Conservation (phyloP, 1,140 invertebrate genomes). For the Rhizoglyphus robini region DNA sequence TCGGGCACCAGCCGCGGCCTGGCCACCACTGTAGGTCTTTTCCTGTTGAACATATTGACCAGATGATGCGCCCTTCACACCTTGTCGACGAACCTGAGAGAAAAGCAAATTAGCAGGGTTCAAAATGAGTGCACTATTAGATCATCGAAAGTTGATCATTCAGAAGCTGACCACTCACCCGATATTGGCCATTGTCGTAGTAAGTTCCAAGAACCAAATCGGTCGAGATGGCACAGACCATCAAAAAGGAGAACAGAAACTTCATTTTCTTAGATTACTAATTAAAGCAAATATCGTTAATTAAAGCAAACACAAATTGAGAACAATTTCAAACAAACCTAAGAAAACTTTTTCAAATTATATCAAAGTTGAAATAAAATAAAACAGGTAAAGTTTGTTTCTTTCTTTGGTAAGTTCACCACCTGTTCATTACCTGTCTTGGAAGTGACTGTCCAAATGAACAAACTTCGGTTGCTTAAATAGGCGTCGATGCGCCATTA, state of each 20-base stretch:
- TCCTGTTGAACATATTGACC: not conserved
- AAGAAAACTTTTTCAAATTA: no score
- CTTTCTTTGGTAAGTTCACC: no score
- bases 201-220: not conserved
- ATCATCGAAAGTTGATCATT: not conserved
- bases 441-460: no score
- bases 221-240: not conserved
- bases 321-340: no score
- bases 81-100: slow-evolving; percentile 62
- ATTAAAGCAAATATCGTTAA: no score
- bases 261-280: not conserved
- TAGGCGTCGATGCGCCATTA: no score
- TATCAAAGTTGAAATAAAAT: no score
- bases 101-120: not conserved
- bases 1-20: not conserved
- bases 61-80: not conserved
- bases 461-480: no score
- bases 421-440: no score
- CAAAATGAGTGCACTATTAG: not conserved
- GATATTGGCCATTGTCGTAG: not conserved
- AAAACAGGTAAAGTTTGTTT: no score
- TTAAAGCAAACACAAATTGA: no score
- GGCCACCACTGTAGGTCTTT: not conserved
- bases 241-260: not conserved
- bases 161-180: not conserved